Evolutionary conservation across 2,797 vertebrate genomes (phyloP).

Genomic region (Gallinago nigripennis): DNA sequence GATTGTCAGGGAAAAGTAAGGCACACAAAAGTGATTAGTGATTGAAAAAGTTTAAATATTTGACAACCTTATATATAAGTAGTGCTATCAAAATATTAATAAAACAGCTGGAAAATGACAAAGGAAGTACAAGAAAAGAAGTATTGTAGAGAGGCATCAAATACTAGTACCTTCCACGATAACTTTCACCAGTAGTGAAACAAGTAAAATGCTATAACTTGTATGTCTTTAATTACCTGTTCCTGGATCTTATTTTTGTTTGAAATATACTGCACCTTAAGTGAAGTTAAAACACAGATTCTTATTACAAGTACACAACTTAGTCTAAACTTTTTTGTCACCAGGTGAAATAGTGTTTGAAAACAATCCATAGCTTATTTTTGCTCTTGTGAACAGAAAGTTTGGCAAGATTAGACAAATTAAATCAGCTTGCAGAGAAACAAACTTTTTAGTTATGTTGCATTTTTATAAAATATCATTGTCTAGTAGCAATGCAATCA

Average conservation of each 20-base stretch:
- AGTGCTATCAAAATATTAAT: not conserved
- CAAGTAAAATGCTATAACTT: not conserved
- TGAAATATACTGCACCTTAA: not conserved
- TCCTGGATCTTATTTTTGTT: not conserved
- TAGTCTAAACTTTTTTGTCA: not conserved
- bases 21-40: not conserved
- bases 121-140: not conserved
- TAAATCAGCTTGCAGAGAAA: not conserved
- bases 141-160: not conserved
- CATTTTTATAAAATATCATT: not conserved
- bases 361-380: not conserved
- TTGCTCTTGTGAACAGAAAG: not conserved
- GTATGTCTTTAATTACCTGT: not conserved
- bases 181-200: not conserved
- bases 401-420: not conserved
- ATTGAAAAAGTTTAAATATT: not conserved
- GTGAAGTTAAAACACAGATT: not conserved
- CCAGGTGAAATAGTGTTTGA: not conserved
- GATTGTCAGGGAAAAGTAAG: not conserved
- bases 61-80: not conserved
- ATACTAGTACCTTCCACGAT: not conserved
- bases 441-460: not conserved
- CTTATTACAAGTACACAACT: not conserved
- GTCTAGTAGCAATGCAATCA: not conserved
- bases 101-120: not conserved